Percentiles rank a stretch among this genome's conserved stretches.
Conservation (phyloP, 2,113 vertebrate species). For the Etia nguti region DNA sequence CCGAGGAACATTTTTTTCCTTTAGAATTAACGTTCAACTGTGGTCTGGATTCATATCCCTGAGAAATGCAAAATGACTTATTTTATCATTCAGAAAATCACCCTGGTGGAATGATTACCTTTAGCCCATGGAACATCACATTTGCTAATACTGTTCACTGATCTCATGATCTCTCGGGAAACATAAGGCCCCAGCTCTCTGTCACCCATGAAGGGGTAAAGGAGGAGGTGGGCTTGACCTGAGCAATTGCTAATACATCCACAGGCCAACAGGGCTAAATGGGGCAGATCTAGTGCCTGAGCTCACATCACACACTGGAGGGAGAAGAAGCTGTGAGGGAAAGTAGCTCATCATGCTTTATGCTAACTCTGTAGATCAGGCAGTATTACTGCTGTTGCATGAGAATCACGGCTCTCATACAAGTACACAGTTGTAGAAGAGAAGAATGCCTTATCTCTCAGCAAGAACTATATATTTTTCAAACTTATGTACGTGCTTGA, state of each 20-base stretch:
- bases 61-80: not conserved
- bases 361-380: not conserved
- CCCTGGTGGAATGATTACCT: not conserved
- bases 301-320: not conserved
- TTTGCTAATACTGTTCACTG: conserved; percentile 1
- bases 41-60: not conserved
- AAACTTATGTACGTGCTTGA: not conserved
- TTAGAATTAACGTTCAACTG: not conserved
- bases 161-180: conserved; percentile 40
- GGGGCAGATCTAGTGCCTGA: not conserved
- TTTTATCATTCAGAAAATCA: conserved; percentile 5
- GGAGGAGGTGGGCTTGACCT: not conserved
- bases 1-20: not conserved
- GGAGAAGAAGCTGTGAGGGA: not conserved
- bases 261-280: not conserved
- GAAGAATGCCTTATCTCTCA: not conserved
- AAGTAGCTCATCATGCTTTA: not conserved
- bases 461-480: not conserved
- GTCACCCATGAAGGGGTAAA: not conserved
- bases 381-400: not conserved
- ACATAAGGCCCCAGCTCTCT: not conserved
- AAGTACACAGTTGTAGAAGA: not conserved
- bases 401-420: not conserved
- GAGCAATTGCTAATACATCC: conserved; percentile 5
- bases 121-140: not conserved